Evolutionary conservation across 2,113 vertebrate species (phyloP).

Genomic region (Pagrus major): DNA sequence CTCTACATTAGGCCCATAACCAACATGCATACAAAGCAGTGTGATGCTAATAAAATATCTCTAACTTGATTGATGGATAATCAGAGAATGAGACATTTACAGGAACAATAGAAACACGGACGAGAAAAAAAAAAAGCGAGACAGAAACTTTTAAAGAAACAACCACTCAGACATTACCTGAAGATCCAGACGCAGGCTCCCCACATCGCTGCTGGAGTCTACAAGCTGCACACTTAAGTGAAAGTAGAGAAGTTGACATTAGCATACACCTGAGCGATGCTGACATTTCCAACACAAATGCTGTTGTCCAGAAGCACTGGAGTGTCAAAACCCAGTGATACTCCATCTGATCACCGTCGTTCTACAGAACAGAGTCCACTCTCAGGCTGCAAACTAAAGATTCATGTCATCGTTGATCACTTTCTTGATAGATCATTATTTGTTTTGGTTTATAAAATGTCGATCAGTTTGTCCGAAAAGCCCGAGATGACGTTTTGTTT

Average conservation of each 20-base stretch:
- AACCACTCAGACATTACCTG: conserved; percentile 63
- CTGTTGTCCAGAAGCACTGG: background rate
- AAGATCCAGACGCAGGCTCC: conserved; percentile 55
- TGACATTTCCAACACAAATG: conserved; percentile 32
- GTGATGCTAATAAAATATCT: background rate
- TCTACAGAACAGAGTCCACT: background rate
- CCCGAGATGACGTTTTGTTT: no score
- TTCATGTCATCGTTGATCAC: no score
- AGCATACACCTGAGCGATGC: background rate
- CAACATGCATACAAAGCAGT: background rate
- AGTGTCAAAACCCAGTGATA: background rate
- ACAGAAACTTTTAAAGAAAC: background rate
- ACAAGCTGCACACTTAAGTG: conserved; percentile 23
- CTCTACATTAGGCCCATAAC: no score
- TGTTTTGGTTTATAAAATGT: no score
- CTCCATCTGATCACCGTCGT: background rate
- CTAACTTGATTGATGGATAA: background rate
- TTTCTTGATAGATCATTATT: no score
- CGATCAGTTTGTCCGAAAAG: no score
- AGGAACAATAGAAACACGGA: background rate
- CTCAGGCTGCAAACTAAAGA: no score
- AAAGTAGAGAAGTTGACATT: conserved; percentile 48
- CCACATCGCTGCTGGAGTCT: conserved; percentile 66
- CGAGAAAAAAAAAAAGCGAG: background rate
- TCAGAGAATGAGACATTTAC: background rate